Evolutionary conservation across 2,888 invertebrate genomes (phyloP), one percentile per base, ranked within the genome.

Genomic region (Pediacus dermestoides): DNA sequence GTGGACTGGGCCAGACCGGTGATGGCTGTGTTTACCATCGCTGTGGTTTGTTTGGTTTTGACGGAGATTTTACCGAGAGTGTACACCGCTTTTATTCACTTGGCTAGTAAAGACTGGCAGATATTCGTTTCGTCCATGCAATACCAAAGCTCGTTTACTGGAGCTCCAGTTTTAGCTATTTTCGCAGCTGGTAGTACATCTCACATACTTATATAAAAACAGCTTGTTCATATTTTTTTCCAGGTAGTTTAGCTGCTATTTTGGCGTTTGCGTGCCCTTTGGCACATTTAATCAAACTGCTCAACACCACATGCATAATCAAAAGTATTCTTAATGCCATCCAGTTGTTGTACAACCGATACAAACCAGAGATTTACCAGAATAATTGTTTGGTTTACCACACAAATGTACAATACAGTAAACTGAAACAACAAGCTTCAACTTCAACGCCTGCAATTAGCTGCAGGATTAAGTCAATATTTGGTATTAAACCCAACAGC

Each of bases 201-300:
- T 14, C 4, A 34, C 18, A 4, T 25, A 25, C 9, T 11, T 25
- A 11, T 4, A 11, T 18, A 14, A 2, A 2, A 12, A 10, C 22
- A 8, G 13, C 6, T 13, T 30, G 11, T 37, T 36, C 9, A 35
- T 16, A 4, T 9, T 18, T 30, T 10, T 36, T 52, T 74, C 39
- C 67, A 76, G 81, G 80, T 39, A 78, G 78, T 60, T 60, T 80
- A 39, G 74, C 78, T 26, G 78, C 80, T 21, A 76, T 79, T 34
- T 62, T 80, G 35, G 80, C 80, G 3, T 80, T 80, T 49, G 76
- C 79, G 11, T 80, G 80, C 55, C 80, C 79, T 1, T 61, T 80
- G 36, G 73, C 76, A 3, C 77, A 79, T 52, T 72, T 80, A 67
- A 76, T 80, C 42, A 76, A 76, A 16, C 60, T 79, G 21, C 71